phyloP scores from a whole-genome alignment of 2,113 vertebrate genomes.

The Syngnathus scovelli region DNA sequence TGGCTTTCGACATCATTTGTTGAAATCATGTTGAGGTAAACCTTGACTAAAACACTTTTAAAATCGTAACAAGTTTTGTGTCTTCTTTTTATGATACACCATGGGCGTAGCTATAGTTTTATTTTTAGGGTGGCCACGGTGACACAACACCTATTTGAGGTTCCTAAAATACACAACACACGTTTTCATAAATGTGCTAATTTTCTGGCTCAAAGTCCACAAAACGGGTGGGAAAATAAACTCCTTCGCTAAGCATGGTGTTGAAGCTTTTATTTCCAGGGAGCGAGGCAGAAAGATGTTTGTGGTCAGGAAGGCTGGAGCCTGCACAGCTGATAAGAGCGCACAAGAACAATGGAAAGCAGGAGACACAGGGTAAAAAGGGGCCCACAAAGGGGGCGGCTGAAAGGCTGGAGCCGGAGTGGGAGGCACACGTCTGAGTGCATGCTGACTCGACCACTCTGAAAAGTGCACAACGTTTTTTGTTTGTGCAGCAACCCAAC shows the following conservation, averaged over 20 bases:
- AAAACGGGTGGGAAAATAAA: neutral
- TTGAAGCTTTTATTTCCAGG: neutral
- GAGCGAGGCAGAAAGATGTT: slow-evolving; percentile 20
- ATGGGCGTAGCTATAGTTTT: too few species aligned
- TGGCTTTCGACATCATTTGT: neutral
- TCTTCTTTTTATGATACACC: too few species aligned
- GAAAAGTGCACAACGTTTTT: slow-evolving; percentile 27
- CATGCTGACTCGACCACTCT: slow-evolving; percentile 38
- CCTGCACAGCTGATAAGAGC: slow-evolving; percentile 50
- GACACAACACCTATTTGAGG: neutral
- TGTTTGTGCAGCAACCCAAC: neutral
- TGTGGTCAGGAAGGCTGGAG: slow-evolving; percentile 36
- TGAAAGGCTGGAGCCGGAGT: slow-evolving; percentile 40
- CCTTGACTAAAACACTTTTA: too few species aligned
- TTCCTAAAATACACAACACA: neutral
- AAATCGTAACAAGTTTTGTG: neutral
- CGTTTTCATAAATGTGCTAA: neutral
- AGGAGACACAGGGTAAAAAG: slow-evolving; percentile 41
- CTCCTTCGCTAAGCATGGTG: neutral
- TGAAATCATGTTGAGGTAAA: neutral
- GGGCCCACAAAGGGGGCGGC: slow-evolving; percentile 56
- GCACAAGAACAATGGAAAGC: slow-evolving; percentile 64
- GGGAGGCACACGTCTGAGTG: slow-evolving; percentile 17
- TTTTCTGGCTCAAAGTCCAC: neutral
- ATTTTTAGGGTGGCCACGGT: too few species aligned